Evolutionary conservation across 1,140 invertebrate genomes (phyloP), one percentile per base, ranked within the genome.

Genomic region (Notospermus geniculatus): DNA sequence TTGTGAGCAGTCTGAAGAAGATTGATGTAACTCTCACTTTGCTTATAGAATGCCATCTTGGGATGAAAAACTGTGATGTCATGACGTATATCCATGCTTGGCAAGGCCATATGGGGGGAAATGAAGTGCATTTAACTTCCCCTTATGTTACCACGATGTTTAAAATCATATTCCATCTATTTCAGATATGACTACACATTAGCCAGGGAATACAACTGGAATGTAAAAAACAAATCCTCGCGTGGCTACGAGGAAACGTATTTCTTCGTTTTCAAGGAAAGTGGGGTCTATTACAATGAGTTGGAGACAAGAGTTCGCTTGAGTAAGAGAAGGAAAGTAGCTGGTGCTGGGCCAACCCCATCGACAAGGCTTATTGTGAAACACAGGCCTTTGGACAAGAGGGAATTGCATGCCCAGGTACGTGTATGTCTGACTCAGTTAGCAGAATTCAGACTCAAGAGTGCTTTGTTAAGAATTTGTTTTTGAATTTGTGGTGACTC

Each of bases 181-280:
- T 67, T 46, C 57, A 82, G 81, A 57, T 84, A 83, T 69, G 78
- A 82, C 25, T 81, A 81, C 62, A 65, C 71, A 22, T 68, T 83
- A 62, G 77, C 72, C 65, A 80, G 86, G 45, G 79, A 92, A 87
- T 82, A 93, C 91, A 91, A 93, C 93, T 98, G 95, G 96, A 98
- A 97, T 82, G 95, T 98, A 1, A 98, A 98, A 78, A 97, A 92
- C 78, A 98, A 98, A 84, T 89, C 92, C 0, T 94, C 92, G 0
- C 95, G 97, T 80, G 95, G 95, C 41, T 98, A 97, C 74, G 95
- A 98, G 81, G 96, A 98, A 80, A 98, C 96, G 80, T 98, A 98
- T 78, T 99, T 98, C 82, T 90, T 98, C 80, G 91, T 97, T 59
- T 87, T 96, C 57, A 86, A 93, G 57, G 88, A 96, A 74, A 91